Evolutionary conservation across 2,113 vertebrate genomes (phyloP), one percentile per base, ranked within the genome.

Genomic region (Amblyopsis rosae): DNA sequence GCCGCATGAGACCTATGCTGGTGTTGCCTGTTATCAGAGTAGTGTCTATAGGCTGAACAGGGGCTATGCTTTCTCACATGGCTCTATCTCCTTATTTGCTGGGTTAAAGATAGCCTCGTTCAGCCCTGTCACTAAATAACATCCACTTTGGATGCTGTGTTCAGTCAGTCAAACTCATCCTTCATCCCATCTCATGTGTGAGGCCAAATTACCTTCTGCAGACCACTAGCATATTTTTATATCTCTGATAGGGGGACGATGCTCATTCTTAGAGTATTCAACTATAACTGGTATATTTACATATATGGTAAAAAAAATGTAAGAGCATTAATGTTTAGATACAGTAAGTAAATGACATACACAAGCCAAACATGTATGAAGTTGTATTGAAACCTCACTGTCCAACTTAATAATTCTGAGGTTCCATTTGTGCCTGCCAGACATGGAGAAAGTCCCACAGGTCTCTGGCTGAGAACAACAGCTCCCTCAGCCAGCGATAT

Each of bases 401-500:
- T 26, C 26, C 26, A 2, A 70, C 51, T 66, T 68, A 4, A 56
- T 46, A 46, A 69, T 68, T 61, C 45, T 60, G 66, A 68, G 67
- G 79, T 80, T 64, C 65, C 69, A 63, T 50, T 58, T 80, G 57
- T 75, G 32, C 76, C 76, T 77, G 54, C 65, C 63, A 79, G 77
- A 79, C 75, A 83, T 80, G 72, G 83, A 86, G 56, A 75, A 67
- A 70, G 73, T 85, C 86, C 83, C 79, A 76, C 73, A 71, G 12
- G 79, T 81, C 70, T 59, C 59, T 69, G 79, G 86, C 82, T 6
- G 77, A 79, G 83, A 80, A 81, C 83, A 85, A 82, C 59, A 5
- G 51, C 77, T 87, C 76, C 65, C 70, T 80, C 76, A 54, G 78
- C 87, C 86, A 88, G 82, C 87, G 77, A 79, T 79, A 82, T 57